Percentiles rank a stretch among this genome's conserved stretches.
Evolutionary conservation across 2,888 invertebrate genomes (phyloP).

Genomic region (Diachrysia chrysitis): DNA sequence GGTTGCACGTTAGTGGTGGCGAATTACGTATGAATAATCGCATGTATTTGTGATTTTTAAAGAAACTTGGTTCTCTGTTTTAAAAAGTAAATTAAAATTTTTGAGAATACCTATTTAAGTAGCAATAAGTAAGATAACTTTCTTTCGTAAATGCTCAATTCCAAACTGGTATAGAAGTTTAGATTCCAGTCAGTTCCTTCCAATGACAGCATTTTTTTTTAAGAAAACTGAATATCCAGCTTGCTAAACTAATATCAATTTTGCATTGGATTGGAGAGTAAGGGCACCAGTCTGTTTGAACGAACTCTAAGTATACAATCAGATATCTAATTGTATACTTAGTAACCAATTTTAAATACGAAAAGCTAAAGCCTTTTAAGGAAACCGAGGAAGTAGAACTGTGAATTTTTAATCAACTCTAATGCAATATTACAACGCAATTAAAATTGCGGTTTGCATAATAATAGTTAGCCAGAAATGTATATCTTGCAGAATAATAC

Average conservation of each 20-base stretch:
- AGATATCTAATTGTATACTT: background rate
- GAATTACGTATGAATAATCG: background rate
- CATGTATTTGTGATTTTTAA: background rate
- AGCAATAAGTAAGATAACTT: no score
- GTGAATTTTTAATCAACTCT: background rate
- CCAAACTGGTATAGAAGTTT: no score
- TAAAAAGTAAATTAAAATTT: no score
- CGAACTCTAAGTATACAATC: background rate
- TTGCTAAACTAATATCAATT: no score
- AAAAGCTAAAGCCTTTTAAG: background rate
- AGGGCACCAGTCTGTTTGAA: no score
- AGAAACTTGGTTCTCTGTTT: background rate
- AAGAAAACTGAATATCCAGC: no score
- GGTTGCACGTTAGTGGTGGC: background rate
- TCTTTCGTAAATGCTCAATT: no score
- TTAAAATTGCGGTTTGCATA: background rate
- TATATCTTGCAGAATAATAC: background rate
- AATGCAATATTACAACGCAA: background rate
- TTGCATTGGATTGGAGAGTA: no score
- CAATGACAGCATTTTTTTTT: no score
- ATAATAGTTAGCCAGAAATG: background rate
- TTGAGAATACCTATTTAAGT: no score
- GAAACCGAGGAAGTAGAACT: background rate
- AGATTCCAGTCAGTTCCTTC: no score
- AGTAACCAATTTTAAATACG: background rate